Base-by-base conservation (phyloP, 2,797 vertebrate species). In the Allochrocebus solatus region DNA sequence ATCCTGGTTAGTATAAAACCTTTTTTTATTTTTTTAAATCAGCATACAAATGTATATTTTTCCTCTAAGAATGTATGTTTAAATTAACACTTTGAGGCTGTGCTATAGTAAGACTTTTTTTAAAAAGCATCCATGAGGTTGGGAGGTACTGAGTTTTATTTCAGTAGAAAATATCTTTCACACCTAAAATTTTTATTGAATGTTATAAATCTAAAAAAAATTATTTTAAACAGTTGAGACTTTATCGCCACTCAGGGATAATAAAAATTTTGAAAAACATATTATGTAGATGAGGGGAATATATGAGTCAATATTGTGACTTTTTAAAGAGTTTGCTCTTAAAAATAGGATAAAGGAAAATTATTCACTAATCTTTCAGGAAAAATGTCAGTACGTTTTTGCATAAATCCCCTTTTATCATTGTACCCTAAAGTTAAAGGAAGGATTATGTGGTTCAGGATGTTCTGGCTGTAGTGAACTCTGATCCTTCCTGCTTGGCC, bases 211-310 rank as follows among this genome's bases (percentile, higher is more conserved):
- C 57, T 41, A 93, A 96, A 98, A 64, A 96, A 96, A 84, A 41
- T 59, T 70, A 96, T 95, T 67, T 97, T 96, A 92, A 98, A 93
- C 83, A 85, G 93, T 93, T 98, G 93, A 98, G 94, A 94, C 6
- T 98, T 98, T 98, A 98, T 87, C 95, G 87, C 61, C 93, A 95
- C 93, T 97, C 88, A 95, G 94, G 91, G 86, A 93, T 98, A 97
- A 96, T 96, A 98, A 97, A 97, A 98, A 57, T 67, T 97, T 97
- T 98, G 83, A 95, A 96, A 91, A 96, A 96, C 76, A 55, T 86
- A 76, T 48, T 84, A 96, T 72, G 81, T 79, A 97, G 78, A 97
- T 93, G 9, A 84, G 59, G 87, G 8, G 92, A 97, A 96, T 93
- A 43, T 93, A 97, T 95, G 79, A 90, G 53, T 97, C 86, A 97